Evolutionary conservation across 1,140 invertebrate species (phyloP).

Genomic region (Bombus ignitus): DNA sequence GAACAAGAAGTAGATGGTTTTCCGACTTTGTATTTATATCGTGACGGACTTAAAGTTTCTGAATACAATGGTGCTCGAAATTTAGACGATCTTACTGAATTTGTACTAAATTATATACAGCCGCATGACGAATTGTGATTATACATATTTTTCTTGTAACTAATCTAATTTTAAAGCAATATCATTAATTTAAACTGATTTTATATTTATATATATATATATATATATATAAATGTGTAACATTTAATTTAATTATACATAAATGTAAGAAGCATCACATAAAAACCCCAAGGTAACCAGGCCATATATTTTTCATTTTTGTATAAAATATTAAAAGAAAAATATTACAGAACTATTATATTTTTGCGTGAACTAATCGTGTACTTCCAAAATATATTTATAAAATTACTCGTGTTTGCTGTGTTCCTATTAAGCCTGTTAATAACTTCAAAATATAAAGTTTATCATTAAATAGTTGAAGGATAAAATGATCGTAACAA

Average conservation of each 20-base stretch:
- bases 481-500: constrained; percentile 87
- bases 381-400: constrained; percentile 37
- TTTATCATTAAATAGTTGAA: constrained; percentile 84
- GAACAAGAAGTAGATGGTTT: constrained; percentile 88
- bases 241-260: constrained; percentile 38
- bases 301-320: constrained; percentile 44
- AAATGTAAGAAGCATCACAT: background rate
- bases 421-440: background rate
- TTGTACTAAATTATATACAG: constrained; percentile 84
- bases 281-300: background rate
- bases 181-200: constrained; percentile 13
- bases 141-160: background rate
- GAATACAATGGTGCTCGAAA: constrained; percentile 89
- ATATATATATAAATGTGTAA: background rate
- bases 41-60: constrained; percentile 86
- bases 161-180: constrained; percentile 27
- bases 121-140: constrained; percentile 85
- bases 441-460: background rate
- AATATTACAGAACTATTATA: constrained; percentile 34
- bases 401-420: background rate
- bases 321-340: constrained; percentile 39
- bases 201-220: background rate
- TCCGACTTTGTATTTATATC: constrained; percentile 87
- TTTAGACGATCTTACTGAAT: constrained; percentile 87
- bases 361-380: constrained; percentile 33